Evolutionary conservation across 2,113 vertebrate genomes (phyloP), one percentile per base, ranked within the genome.

Genomic region (Salvelinus namaycush): DNA sequence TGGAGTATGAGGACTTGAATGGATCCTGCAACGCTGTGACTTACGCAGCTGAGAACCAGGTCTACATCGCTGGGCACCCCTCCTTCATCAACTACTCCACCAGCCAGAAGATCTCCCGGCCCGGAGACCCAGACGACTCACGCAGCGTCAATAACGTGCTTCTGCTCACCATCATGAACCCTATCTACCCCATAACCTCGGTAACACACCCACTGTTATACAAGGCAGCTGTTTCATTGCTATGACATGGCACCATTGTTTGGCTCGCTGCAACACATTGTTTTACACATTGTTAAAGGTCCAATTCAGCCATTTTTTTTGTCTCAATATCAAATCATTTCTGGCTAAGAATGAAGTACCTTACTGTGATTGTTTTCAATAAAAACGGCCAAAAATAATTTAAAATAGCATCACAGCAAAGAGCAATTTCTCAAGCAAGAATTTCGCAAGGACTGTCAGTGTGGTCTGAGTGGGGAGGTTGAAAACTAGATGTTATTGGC

Each of bases 11-110:
- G 86, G 97, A 98, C 72, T 92, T 97, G 76, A 92, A 95, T 1
- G 95, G 96, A 3, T 97, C 97, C 60, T 95, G 95, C 81, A 97
- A 95, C 0, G 97, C 97, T 0, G 97, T 99, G 2, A 98, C 95
- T 27, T 99, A 96, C 14, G 97, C 97, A 0, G 94, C 96, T 0
- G 97, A 97, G 87, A 98, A 97, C 92, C 97, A 98, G 75, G 96
- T 99, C 81, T 98, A 97, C 84, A 97, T 98, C 0, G 96, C 95
- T 0, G 97, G 97, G 0, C 96, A 98, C 49, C 96, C 97, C 0
- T 96, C 96, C 31, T 99, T 97, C 70, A 96, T 99, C 82, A 99
- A 99, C 79, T 99, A 99, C 79, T 99, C 97, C 72, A 98, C 97
- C 39, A 97, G 97, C 89, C 97, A 99, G 89, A 98, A 99, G 86